Evolutionary conservation across 1,140 invertebrate genomes (phyloP), one percentile per base, ranked within the genome.

Genomic region (Drosophila burlai): DNA sequence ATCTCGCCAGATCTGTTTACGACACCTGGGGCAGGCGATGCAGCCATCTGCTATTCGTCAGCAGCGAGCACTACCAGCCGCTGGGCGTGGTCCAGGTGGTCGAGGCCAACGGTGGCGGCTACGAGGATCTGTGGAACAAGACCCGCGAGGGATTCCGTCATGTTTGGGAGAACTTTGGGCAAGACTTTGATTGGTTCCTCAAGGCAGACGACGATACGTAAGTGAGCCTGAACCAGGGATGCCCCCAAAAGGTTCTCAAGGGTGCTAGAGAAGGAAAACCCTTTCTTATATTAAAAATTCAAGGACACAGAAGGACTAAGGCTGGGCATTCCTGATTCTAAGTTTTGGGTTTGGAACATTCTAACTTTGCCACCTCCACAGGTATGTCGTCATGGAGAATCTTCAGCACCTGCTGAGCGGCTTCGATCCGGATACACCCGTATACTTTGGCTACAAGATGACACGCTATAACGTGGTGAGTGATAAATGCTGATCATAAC

Each of bases 191-290:
- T 93, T 99, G 97, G 97, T 98, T 98, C 91, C 94, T 98, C 79
- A 99, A 99, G 93, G 97, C 97, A 31, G 98, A 99, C 86, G 98
- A 98, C 93, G 98, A 99, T 91, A 98, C 98, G 94, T 98, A 93
- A 94, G 96, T 95, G 72, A 26, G 4, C 15, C 18, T 9, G 34
- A 0, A 38, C 8, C 34, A 54, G 31, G 31, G 50, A 54, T 21
- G 50, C n/a, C 6, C n/a, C 13, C 1, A 4, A 31, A 21, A n/a
- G 47, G 26, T 29, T 8, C 15, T 29, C 9, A 50, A 34, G 31
- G 31, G 31, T 29, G 26, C 8, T 31, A 9, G 8, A 31, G 29
- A 7, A 52, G 29, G 4, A 5, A 40, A 40, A 9, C 8, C 16
- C 16, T 42, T 16, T 31, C 7, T 31, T 31, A 31, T 31, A 7